Percentiles rank a stretch among this genome's conserved stretches.
Evolutionary conservation across 2,797 vertebrate genomes (phyloP).

Genomic region (Podargus strigoides): DNA sequence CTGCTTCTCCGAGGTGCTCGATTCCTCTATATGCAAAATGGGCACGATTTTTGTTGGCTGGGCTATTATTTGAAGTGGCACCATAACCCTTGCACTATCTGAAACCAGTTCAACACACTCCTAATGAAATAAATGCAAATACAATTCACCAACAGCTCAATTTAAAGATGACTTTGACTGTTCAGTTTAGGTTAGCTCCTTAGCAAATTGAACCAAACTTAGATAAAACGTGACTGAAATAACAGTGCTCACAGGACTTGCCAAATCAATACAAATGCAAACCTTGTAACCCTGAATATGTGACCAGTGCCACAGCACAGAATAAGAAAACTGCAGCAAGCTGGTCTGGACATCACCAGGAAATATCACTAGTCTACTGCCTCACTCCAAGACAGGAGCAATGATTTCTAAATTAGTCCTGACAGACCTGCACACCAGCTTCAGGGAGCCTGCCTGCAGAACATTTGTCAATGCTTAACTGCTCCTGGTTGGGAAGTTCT

Average conservation of each 20-base stretch:
- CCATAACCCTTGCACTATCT: accelerated
- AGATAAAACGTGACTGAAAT: neutral
- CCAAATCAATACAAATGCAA: neutral
- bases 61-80: neutral
- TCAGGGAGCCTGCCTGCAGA: neutral
- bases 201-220: neutral
- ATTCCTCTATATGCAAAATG: neutral
- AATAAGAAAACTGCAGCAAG: neutral
- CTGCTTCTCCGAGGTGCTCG: neutral
- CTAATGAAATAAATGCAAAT: neutral
- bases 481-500: neutral
- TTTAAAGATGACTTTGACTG: neutral
- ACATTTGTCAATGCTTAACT: neutral
- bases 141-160: neutral
- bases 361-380: neutral
- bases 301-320: neutral
- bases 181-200: neutral
- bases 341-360: neutral
- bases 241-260: neutral
- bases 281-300: neutral
- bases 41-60: neutral
- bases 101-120: neutral
- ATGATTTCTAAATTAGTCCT: neutral
- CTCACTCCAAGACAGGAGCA: neutral
- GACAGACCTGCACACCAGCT: neutral